phyloP scores from a whole-genome alignment of 2,113 vertebrate species.

The Mixornis gularis region DNA sequence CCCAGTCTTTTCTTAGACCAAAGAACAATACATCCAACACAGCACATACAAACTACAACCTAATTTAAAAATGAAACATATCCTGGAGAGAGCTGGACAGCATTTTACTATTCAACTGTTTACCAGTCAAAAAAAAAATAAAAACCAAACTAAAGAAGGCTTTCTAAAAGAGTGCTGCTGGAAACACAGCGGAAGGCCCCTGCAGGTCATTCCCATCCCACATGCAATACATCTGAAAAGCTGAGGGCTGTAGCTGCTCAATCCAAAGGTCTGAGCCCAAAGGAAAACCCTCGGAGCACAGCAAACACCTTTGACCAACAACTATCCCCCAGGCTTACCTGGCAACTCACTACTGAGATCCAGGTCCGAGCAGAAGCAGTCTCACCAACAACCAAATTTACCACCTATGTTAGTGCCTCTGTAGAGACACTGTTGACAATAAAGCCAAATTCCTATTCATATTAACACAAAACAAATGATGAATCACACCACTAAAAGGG shows the following conservation, averaged over 20 bases:
- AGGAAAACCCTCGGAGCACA: background rate
- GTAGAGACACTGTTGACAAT: background rate
- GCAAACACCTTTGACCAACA: background rate
- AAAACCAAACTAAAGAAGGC: background rate
- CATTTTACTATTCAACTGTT: background rate
- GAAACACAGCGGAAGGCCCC: background rate
- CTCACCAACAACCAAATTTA: background rate
- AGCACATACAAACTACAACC: background rate
- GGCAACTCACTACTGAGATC: background rate
- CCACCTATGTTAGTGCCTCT: background rate
- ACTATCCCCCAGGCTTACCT: background rate
- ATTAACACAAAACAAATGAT: background rate
- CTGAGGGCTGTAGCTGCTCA: background rate
- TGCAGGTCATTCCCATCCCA: background rate
- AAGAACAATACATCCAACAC: background rate
- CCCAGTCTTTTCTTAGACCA: background rate
- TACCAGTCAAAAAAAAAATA: background rate
- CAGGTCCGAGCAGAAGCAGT: background rate
- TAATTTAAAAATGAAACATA: background rate
- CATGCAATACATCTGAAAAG: accelerated
- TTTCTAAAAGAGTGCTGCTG: background rate
- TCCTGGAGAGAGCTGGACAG: background rate
- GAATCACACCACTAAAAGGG: background rate
- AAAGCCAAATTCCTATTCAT: background rate
- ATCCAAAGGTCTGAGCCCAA: background rate